Conservation (phyloP, 2,113 vertebrate species). For the Anolis carolinensis region DNA sequence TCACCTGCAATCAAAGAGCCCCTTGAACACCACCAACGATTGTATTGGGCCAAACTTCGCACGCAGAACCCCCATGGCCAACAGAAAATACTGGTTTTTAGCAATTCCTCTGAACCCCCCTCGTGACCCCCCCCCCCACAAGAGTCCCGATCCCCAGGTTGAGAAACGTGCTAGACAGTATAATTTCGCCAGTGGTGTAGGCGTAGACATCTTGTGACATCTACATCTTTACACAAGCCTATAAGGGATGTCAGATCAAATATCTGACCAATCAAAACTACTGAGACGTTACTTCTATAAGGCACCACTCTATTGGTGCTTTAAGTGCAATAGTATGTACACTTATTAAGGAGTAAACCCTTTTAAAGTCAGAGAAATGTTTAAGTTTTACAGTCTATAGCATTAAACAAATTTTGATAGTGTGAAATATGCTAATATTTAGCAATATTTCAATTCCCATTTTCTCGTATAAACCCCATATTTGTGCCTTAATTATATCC, state of each 20-base stretch:
- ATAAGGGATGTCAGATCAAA: neutral
- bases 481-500: conserved; percentile 3
- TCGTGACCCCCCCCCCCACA: too few relatives aligned
- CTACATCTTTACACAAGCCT: too few relatives aligned
- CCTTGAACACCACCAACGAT: too few relatives aligned
- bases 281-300: neutral
- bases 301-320: neutral
- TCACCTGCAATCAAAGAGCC: too few relatives aligned
- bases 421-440: conserved; percentile 30
- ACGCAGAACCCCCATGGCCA: too few relatives aligned
- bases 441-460: conserved; percentile 19
- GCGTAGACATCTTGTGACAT: too few relatives aligned
- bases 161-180: too few relatives aligned
- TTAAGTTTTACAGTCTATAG: conserved; percentile 23
- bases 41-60: too few relatives aligned
- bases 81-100: too few relatives aligned
- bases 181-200: too few relatives aligned
- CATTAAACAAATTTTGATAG: conserved; percentile 2
- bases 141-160: too few relatives aligned
- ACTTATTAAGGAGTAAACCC: neutral
- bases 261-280: neutral
- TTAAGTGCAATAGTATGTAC: neutral
- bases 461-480: conserved; percentile 42
- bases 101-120: too few relatives aligned
- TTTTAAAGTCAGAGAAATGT: neutral